These are phyloP conservation scores for Rhodeus uyekii DNA, from an alignment of 2,797 vertebrate species.

Conservation along the genomic window DNA sequence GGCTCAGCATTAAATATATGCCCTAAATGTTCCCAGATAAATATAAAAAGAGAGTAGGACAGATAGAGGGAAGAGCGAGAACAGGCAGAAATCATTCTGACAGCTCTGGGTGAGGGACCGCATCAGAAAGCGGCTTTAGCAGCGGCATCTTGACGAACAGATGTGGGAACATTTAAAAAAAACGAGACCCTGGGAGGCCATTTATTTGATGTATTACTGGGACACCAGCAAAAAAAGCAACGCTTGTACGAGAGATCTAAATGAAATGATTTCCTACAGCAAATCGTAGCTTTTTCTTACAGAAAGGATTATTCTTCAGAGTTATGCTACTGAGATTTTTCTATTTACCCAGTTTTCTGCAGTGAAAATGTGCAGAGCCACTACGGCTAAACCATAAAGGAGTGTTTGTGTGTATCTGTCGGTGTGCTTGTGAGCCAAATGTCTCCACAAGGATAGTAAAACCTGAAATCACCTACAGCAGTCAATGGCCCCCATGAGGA, in stretches of 20 bases:
- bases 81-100: conserved; percentile 53
- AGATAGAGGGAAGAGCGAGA: conserved; percentile 36
- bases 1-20: conserved; percentile 46
- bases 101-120: conserved; percentile 58
- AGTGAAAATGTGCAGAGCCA: conserved; percentile 9
- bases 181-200: conserved; percentile 56
- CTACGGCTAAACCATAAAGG: not conserved
- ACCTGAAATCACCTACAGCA: not conserved
- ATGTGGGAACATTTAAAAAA: conserved; percentile 56
- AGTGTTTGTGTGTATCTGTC: not conserved
- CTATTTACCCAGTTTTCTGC: conserved; percentile 30
- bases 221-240: conserved; percentile 44
- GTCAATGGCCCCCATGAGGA: not conserved
- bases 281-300: conserved; percentile 44
- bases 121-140: conserved; percentile 56
- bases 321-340: conserved; percentile 44
- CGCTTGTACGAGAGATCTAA: conserved; percentile 49
- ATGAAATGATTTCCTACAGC: conserved; percentile 50
- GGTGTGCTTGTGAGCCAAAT: not conserved
- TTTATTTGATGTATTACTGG: conserved; percentile 55
- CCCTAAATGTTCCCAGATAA: conserved; percentile 45
- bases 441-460: not conserved
- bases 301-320: conserved; percentile 47
- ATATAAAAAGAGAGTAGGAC: conserved; percentile 28
- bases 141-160: conserved; percentile 39